These are phyloP conservation scores for Bombyx mandarina DNA, from an alignment of 1,140 invertebrate genomes.

Conservation along the genomic window DNA sequence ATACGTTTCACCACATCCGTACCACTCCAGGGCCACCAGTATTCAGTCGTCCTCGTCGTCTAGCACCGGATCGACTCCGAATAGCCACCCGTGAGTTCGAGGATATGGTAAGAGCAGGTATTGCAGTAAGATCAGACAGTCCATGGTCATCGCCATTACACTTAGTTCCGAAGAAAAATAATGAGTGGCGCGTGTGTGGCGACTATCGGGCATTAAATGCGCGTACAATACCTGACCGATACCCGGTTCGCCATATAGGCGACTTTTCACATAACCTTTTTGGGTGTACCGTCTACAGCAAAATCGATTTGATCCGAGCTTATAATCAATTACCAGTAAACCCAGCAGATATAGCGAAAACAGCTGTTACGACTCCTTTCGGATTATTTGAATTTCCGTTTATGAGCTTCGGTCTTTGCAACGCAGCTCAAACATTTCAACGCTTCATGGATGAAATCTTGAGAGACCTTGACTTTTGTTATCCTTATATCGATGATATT, in stretches of 20 bases:
- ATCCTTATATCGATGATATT: neutral
- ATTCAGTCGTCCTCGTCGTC: no score
- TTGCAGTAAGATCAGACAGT: neutral
- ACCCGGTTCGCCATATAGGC: conserved; percentile 3
- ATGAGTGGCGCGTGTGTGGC: conserved; percentile 5
- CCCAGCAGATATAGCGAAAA: conserved; percentile 1
- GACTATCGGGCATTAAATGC: conserved; percentile 1
- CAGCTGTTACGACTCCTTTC: neutral
- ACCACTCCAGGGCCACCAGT: no score
- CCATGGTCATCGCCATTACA: neutral
- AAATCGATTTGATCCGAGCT: conserved; percentile 3
- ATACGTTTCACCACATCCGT: no score
- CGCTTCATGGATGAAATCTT: neutral
- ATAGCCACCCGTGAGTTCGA: neutral
- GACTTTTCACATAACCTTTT: conserved; percentile 2
- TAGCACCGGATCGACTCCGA: no score
- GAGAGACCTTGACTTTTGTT: conserved; percentile 1
- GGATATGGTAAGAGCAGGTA: conserved; percentile 1
- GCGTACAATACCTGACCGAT: neutral
- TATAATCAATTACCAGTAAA: conserved; percentile 4
- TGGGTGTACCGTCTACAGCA: conserved; percentile 1
- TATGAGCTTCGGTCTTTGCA: no score
- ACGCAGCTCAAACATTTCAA: no score
- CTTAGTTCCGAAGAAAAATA: neutral
- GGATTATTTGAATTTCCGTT: no score